A percentile compares a stretch with the other conserved stretches of the same genome.
phyloP scores from a whole-genome alignment of 2,113 vertebrate genomes.

The Pyrgilauda ruficollis region DNA sequence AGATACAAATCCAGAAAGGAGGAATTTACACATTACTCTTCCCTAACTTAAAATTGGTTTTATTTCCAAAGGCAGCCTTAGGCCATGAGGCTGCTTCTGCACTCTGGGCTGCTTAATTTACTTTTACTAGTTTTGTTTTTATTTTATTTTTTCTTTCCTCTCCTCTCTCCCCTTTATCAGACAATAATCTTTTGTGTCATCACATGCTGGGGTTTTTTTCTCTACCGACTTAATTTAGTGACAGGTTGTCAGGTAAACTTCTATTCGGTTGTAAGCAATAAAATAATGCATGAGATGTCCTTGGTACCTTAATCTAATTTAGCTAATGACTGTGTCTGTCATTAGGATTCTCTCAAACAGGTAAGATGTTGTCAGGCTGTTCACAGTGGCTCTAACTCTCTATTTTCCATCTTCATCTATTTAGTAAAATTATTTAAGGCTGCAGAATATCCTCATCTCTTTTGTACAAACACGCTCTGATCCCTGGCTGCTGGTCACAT shows the following conservation, averaged over 20 bases:
- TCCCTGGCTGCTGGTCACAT: background rate
- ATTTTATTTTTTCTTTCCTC: too few species aligned
- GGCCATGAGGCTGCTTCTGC: background rate
- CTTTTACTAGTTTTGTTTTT: background rate
- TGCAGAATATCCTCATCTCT: constrained; percentile 10
- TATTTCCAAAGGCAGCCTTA: background rate
- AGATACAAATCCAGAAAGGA: background rate
- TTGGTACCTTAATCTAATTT: constrained; percentile 47
- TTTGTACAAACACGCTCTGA: constrained; percentile 16
- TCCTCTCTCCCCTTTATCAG: background rate
- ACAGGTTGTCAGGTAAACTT: constrained; percentile 10
- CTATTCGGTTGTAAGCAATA: constrained; percentile 57
- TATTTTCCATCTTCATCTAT: constrained; percentile 18
- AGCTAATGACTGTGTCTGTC: constrained; percentile 45
- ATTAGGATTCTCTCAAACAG: constrained; percentile 45
- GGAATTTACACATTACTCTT: background rate
- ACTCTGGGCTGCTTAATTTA: background rate
- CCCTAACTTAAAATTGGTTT: constrained; percentile 1
- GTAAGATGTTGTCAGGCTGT: constrained; percentile 37
- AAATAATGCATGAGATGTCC: constrained; percentile 58
- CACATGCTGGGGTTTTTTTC: background rate
- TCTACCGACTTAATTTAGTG: background rate
- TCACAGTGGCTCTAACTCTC: background rate
- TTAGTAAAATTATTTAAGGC: constrained; percentile 40
- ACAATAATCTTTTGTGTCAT: background rate